A percentile compares a stretch with the other conserved stretches of the same genome.
These are phyloP conservation scores for Tenthredo scrophulariae DNA, from an alignment of 2,888 invertebrate genomes.

Conservation along the genomic window DNA sequence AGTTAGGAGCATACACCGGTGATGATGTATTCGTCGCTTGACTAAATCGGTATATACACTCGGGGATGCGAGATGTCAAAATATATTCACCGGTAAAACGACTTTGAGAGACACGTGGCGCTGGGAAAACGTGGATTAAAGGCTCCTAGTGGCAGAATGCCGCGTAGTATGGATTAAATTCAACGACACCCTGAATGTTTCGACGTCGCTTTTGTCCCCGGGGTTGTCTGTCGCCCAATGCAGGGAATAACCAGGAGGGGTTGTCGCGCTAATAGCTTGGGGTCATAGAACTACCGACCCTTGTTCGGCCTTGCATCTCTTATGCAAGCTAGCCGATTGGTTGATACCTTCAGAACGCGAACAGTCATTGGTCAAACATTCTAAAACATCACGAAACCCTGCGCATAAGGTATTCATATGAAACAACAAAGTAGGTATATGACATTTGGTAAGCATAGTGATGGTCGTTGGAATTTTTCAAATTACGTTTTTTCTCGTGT, in stretches of 20 bases:
- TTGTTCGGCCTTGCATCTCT: slow-evolving; percentile 5
- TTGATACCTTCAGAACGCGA: slow-evolving; percentile 10
- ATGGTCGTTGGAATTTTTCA: not conserved
- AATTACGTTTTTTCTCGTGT: not conserved
- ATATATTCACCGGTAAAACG: slow-evolving; percentile 48
- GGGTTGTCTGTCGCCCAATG: slow-evolving; percentile 46
- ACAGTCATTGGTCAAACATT: slow-evolving; percentile 15
- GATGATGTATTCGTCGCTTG: slow-evolving; percentile 12
- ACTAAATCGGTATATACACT: slow-evolving; percentile 40
- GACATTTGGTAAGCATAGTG: not conserved
- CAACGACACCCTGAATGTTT: slow-evolving; percentile 50
- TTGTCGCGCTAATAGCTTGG: slow-evolving; percentile 51
- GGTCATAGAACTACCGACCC: slow-evolving; percentile 44
- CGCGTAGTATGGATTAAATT: slow-evolving; percentile 49
- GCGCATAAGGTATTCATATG: not conserved
- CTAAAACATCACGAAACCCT: not conserved
- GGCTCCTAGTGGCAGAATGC: slow-evolving; percentile 41
- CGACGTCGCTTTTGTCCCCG: slow-evolving; percentile 50
- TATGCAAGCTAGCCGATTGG: not conserved
- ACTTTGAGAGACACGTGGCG: slow-evolving; percentile 48
- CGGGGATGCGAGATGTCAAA: slow-evolving; percentile 45
- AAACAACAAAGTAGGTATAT: not conserved
- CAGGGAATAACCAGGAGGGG: slow-evolving; percentile 1
- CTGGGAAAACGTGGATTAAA: slow-evolving; percentile 51
- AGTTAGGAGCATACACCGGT: not conserved